phyloP scores from a whole-genome alignment of 1,140 invertebrate genomes.

The Stegodyphus dumicola region DNA sequence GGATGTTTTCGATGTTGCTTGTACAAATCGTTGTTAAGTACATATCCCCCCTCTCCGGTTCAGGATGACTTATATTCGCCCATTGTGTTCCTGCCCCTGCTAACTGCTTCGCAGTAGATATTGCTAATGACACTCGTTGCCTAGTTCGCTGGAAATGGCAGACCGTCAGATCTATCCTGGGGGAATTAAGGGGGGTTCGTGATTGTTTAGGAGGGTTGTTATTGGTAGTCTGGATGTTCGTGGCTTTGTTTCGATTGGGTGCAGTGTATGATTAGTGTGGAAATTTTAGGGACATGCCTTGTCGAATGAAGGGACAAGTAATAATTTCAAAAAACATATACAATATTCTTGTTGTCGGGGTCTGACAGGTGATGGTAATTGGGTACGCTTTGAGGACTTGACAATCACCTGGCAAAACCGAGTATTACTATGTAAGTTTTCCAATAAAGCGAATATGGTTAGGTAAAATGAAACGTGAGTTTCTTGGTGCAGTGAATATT shows the following conservation, averaged over 20 bases:
- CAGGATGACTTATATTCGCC: slow-evolving; percentile 33
- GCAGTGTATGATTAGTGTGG: slow-evolving; percentile 31
- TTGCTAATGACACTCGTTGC: slow-evolving; percentile 41
- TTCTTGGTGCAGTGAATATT: too few relatives aligned
- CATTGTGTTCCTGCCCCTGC: slow-evolving; percentile 34
- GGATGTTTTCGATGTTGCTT: slow-evolving; percentile 54
- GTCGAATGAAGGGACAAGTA: slow-evolving; percentile 9
- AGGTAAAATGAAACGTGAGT: too few relatives aligned
- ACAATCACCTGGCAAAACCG: too few relatives aligned
- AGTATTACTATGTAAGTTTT: too few relatives aligned
- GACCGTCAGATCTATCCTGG: slow-evolving; percentile 28
- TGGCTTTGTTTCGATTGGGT: slow-evolving; percentile 42
- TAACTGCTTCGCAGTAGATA: slow-evolving; percentile 23
- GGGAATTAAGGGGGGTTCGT: background rate
- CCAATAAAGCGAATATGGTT: too few relatives aligned
- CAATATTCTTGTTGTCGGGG: too few relatives aligned
- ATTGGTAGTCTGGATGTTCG: slow-evolving; percentile 31
- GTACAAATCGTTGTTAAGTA: slow-evolving; percentile 43
- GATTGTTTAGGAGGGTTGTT: slow-evolving; percentile 44
- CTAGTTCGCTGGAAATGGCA: slow-evolving; percentile 41
- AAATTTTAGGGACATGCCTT: slow-evolving; percentile 41
- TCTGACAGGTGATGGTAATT: too few relatives aligned
- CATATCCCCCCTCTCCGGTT: slow-evolving; percentile 10
- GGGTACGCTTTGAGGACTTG: too few relatives aligned
- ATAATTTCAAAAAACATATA: slow-evolving; percentile 15